Evolutionary conservation across 2,888 invertebrate genomes (phyloP).

Genomic region (Rhagonycha lutea): DNA sequence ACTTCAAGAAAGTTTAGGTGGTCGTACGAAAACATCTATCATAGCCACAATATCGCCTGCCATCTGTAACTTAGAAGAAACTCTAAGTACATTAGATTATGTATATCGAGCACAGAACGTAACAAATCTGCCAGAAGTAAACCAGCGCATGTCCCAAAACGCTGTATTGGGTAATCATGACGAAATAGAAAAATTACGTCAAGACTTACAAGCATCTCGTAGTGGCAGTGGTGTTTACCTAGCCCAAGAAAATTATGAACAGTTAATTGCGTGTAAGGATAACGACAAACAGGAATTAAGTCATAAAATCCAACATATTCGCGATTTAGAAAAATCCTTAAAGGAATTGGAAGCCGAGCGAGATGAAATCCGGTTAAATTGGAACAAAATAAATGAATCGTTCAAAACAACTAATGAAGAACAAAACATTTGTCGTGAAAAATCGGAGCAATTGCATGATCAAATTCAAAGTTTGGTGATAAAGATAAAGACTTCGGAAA

Average conservation of each 20-base stretch:
- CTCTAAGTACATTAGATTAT: constrained; percentile 92
- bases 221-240: constrained; percentile 89
- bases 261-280: constrained; percentile 67
- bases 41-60: constrained; percentile 96
- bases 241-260: constrained; percentile 81
- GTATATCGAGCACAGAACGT: constrained; percentile 94
- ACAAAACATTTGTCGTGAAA: constrained; percentile 39
- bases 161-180: constrained; percentile 83
- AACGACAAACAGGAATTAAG: constrained; percentile 70
- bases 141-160: constrained; percentile 84
- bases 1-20: constrained; percentile 94
- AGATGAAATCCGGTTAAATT: constrained; percentile 10
- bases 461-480: constrained; percentile 68
- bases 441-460: constrained; percentile 63
- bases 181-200: constrained; percentile 85
- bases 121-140: constrained; percentile 89
- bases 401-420: constrained; percentile 34
- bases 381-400: constrained; percentile 15
- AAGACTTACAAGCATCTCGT: constrained; percentile 84
- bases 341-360: constrained; percentile 59
- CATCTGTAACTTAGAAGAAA: constrained; percentile 86
- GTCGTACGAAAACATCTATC: constrained; percentile 94
- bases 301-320: constrained; percentile 68
- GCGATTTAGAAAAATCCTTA: constrained; percentile 70
- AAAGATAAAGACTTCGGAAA: constrained; percentile 66